phyloP scores from a whole-genome alignment of 2,113 vertebrate species.

The Cyanoramphus novaezelandiae region DNA sequence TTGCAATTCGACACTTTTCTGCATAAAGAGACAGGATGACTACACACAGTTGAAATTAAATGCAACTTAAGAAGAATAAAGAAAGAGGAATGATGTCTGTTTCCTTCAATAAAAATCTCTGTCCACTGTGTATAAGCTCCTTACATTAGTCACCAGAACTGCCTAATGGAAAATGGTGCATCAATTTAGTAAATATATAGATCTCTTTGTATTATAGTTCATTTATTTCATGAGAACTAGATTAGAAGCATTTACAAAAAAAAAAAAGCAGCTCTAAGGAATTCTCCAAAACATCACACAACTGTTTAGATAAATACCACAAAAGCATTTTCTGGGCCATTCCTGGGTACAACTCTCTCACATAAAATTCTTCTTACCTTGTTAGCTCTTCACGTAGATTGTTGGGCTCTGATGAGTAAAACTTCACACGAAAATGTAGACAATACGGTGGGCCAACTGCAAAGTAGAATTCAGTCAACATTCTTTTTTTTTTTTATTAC shows the following conservation, averaged over 20 bases:
- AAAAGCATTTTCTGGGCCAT: neutral
- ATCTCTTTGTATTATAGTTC: neutral
- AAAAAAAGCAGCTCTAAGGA: neutral
- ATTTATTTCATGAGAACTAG: neutral
- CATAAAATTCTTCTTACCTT: slow-evolving; percentile 74
- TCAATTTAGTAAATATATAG: neutral
- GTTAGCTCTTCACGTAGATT: slow-evolving; percentile 97
- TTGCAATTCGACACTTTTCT: neutral
- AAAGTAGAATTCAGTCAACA: slow-evolving; percentile 18
- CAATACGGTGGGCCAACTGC: slow-evolving; percentile 95
- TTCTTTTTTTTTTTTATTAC: neutral
- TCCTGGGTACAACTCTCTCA: neutral
- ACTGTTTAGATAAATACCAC: neutral
- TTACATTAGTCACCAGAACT: neutral
- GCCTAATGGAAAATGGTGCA: neutral
- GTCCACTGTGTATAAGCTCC: neutral
- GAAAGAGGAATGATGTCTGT: neutral
- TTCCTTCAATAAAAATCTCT: neutral
- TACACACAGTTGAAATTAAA: neutral
- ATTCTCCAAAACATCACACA: neutral
- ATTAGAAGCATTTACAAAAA: neutral
- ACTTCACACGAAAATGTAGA: slow-evolving; percentile 96
- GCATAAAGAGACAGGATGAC: neutral
- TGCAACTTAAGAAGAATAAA: neutral
- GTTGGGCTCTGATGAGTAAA: slow-evolving; percentile 98